A percentile compares a stretch with the other conserved stretches of the same genome.
Evolutionary conservation across 1,140 invertebrate species (phyloP).

Genomic region (Euwallacea fornicatus): DNA sequence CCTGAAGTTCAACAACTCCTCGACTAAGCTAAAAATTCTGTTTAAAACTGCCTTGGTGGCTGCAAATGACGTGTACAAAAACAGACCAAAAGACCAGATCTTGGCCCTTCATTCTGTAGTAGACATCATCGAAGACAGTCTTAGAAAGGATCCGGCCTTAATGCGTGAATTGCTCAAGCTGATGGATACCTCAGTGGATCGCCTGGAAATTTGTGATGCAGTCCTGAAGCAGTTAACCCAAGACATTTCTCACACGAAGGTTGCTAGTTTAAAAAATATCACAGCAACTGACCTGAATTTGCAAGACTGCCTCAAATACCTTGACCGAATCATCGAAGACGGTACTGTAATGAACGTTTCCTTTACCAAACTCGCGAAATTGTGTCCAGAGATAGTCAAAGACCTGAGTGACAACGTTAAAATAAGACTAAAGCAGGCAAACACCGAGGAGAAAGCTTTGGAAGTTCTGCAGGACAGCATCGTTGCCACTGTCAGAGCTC

Average conservation of each 20-base stretch:
- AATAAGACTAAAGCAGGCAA: conserved; percentile 40
- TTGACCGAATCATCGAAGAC: conserved; percentile 40
- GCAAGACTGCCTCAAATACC: conserved; percentile 41
- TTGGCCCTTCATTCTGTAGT: conserved; percentile 47
- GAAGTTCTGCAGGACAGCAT: conserved; percentile 46
- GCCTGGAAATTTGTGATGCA: conserved; percentile 45
- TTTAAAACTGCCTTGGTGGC: conserved; percentile 50
- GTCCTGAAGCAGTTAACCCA: conserved; percentile 48
- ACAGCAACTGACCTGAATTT: conserved; percentile 25
- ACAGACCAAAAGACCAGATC: conserved; percentile 49
- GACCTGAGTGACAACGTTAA: conserved; percentile 44
- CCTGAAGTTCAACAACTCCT: conserved; percentile 43
- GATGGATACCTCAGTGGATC: conserved; percentile 46
- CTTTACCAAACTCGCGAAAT: conserved; percentile 51
- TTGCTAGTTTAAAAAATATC: conserved; percentile 43
- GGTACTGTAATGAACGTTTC: conserved; percentile 37
- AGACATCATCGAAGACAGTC: conserved; percentile 42
- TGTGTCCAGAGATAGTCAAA: conserved; percentile 48
- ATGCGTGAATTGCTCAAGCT: conserved; percentile 45
- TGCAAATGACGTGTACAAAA: conserved; percentile 52
- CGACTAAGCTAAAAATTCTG: conserved; percentile 46
- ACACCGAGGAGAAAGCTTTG: conserved; percentile 45
- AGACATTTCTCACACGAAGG: conserved; percentile 46
- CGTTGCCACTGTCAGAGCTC: conserved; percentile 41
- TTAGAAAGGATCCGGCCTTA: conserved; percentile 42